Evolutionary conservation across 2,113 vertebrate species (phyloP).

Genomic region (Melanerpes formicivorus): DNA sequence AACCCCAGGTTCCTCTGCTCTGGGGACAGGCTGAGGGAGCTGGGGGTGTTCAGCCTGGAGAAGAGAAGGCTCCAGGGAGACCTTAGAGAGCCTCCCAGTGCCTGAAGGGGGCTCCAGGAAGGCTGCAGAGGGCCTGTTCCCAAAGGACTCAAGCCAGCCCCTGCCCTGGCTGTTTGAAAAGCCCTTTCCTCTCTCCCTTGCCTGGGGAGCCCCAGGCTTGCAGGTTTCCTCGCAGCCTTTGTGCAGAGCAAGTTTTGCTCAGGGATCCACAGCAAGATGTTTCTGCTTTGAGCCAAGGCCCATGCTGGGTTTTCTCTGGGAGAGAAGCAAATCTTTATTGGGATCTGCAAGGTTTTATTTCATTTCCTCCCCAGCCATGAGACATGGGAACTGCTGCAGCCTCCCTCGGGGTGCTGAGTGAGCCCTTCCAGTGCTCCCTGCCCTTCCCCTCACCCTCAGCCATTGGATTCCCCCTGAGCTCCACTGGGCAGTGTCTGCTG

Average conservation of each 20-base stretch:
- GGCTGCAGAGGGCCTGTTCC: too few species aligned
- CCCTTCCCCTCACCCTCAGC: not conserved
- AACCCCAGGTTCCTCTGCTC: not conserved
- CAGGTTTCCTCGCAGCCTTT: not conserved
- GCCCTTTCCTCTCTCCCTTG: not conserved
- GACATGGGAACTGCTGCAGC: not conserved
- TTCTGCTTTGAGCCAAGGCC: not conserved
- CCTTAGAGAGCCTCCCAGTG: too few species aligned
- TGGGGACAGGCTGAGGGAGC: too few species aligned
- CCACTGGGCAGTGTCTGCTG: not conserved
- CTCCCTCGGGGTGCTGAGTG: not conserved
- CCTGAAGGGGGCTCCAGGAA: too few species aligned
- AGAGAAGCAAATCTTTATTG: not conserved
- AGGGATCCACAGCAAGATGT: not conserved
- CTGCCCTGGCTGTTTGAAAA: not conserved
- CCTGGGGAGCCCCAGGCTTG: not conserved
- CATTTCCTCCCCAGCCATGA: rapidly evolving
- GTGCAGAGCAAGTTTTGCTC: not conserved
- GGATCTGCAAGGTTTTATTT: not conserved
- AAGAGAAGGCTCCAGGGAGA: too few species aligned
- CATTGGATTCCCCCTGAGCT: not conserved
- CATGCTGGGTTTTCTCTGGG: not conserved
- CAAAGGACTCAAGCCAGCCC: not conserved
- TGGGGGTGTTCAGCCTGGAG: too few species aligned
- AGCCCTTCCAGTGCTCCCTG: not conserved